A percentile compares a stretch with the other conserved stretches of the same genome.
phyloP scores from a whole-genome alignment of 2,113 vertebrate species.

The Cyrtonyx montezumae region DNA sequence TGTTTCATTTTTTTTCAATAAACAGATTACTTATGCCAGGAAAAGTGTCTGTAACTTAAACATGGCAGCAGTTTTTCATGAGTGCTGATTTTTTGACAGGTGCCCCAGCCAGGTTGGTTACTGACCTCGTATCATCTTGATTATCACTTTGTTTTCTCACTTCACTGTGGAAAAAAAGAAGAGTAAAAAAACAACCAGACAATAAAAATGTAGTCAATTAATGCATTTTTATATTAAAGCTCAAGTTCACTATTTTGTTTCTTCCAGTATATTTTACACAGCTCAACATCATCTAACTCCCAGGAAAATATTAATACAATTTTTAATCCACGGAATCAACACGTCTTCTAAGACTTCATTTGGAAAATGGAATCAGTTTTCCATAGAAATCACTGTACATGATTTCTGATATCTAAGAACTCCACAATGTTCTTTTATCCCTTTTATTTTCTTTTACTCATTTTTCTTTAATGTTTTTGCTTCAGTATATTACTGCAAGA shows the following conservation, averaged over 20 bases:
- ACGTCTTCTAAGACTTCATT: neutral
- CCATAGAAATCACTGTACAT: neutral
- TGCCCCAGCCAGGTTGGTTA: conserved; percentile 78
- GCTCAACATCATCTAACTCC: neutral
- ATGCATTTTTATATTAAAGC: neutral
- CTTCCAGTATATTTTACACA: neutral
- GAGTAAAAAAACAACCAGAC: neutral
- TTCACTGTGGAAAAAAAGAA: conserved; percentile 75
- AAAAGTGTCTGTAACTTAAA: conserved; percentile 40
- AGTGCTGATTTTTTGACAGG: conserved; percentile 79
- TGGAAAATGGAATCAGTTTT: neutral
- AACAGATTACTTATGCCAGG: neutral
- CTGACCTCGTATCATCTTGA: conserved; percentile 76
- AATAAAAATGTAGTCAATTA: neutral
- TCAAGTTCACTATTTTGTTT: neutral
- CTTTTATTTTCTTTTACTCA: neutral
- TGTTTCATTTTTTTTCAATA: neutral
- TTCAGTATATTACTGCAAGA: neutral
- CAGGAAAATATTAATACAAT: neutral
- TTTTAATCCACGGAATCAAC: neutral
- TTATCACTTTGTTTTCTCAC: conserved; percentile 83
- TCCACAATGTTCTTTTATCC: neutral
- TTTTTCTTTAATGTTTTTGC: neutral
- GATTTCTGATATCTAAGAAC: neutral
- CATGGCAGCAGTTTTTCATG: conserved; percentile 85